These are phyloP conservation scores for Limonius californicus DNA, from an alignment of 1,140 invertebrate genomes.

Conservation along the genomic window DNA sequence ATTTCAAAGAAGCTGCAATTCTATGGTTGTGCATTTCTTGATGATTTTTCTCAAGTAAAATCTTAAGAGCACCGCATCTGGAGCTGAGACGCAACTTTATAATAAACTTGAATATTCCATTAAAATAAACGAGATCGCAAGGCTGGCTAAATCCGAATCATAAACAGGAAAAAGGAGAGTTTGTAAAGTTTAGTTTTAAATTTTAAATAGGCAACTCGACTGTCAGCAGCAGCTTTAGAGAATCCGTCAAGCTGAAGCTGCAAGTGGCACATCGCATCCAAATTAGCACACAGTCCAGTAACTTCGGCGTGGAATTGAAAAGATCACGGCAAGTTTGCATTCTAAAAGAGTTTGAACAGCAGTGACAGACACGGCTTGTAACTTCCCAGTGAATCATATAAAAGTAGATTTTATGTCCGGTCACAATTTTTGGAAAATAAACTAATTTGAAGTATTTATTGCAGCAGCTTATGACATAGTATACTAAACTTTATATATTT, in stretches of 20 bases:
- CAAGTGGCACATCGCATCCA: slow-evolving; percentile 31
- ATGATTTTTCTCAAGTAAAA: too few species aligned
- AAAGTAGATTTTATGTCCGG: slow-evolving; percentile 8
- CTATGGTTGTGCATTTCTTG: too few species aligned
- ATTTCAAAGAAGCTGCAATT: not conserved
- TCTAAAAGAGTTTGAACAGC: slow-evolving; percentile 10
- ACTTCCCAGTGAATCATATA: not conserved
- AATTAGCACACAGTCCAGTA: slow-evolving; percentile 29
- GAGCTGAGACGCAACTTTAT: slow-evolving; percentile 6
- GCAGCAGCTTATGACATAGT: too few species aligned
- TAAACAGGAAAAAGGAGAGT: slow-evolving; percentile 18
- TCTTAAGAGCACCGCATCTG: not conserved
- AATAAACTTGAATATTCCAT: slow-evolving; percentile 14
- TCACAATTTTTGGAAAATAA: too few species aligned
- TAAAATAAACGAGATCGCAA: slow-evolving; percentile 11
- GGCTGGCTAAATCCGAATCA: slow-evolving; percentile 8
- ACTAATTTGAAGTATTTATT: too few species aligned
- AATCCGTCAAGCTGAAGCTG: slow-evolving; percentile 30
- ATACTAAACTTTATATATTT: too few species aligned
- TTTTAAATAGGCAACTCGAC: slow-evolving; percentile 36
- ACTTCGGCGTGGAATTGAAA: slow-evolving; percentile 31
- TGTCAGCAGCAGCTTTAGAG: slow-evolving; percentile 35
- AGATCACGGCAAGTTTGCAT: slow-evolving; percentile 33
- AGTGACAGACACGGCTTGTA: slow-evolving; percentile 9
- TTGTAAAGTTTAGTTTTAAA: slow-evolving; percentile 32